Evolutionary conservation across 2,113 vertebrate species (phyloP).

Genomic region (Scomber japonicus): DNA sequence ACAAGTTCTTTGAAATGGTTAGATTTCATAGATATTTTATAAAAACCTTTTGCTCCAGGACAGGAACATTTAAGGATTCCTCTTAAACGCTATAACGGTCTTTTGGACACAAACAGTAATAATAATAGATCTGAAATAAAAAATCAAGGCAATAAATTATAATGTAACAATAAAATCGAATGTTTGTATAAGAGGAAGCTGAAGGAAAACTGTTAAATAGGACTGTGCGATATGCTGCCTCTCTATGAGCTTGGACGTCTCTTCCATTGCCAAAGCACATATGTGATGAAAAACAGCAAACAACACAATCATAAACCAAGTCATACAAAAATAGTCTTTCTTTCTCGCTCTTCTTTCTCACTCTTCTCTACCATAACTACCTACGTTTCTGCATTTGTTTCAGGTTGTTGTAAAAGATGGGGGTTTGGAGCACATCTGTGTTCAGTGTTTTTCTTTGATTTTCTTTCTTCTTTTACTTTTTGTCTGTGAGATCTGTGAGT

Average conservation of each 20-base stretch:
- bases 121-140: neutral
- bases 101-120: constrained; percentile 17
- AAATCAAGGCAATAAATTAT: constrained; percentile 62
- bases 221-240: neutral
- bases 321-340: neutral
- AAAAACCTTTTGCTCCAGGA: neutral
- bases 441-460: constrained; percentile 23
- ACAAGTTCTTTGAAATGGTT: neutral
- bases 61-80: neutral
- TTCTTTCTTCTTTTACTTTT: constrained; percentile 1
- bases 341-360: neutral
- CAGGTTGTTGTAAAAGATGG: constrained; percentile 24
- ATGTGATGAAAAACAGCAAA: constrained; percentile 5
- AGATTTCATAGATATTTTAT: constrained; percentile 3
- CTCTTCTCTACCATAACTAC: neutral
- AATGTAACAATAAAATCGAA: constrained; percentile 41
- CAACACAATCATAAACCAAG: constrained; percentile 12
- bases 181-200: constrained; percentile 39
- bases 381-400: constrained; percentile 3
- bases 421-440: constrained; percentile 13
- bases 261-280: constrained; percentile 56
- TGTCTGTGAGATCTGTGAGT: constrained; percentile 6
- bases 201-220: neutral
- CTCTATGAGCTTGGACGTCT: constrained; percentile 24
- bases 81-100: neutral